Base-by-base conservation (phyloP, 2,888 invertebrate species). In the Margaritifera margaritifera region DNA sequence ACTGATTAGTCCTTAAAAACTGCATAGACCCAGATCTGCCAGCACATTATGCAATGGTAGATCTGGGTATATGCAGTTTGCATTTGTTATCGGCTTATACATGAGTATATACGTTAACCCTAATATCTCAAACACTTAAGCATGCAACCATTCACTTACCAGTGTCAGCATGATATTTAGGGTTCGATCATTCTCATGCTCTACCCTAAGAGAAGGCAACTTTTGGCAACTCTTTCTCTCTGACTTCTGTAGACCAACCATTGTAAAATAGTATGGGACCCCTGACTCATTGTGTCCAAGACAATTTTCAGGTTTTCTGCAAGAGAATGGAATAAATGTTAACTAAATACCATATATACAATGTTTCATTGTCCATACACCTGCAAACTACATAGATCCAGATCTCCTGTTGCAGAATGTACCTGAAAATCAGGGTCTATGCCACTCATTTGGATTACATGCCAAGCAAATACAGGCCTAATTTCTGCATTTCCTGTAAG, bases 81-180 rank as follows among this genome's bases (percentile, higher is more conserved):
- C n/a, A n/a, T n/a, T n/a, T n/a, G n/a, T n/a, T n/a, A n/a, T n/a
- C n/a, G n/a, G n/a, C n/a, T n/a, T n/a, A n/a, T n/a, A n/a, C n/a
- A n/a, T n/a, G n/a, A n/a, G n/a, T n/a, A n/a, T n/a, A n/a, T n/a
- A n/a, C n/a, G n/a, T n/a, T n/a, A 8, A 31, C 31, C 31, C 5
- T 6, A 8, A 42, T 42, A 42, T 15, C 42, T 42, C 42, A 42
- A 42, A 42, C 42, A 15, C 42, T 42, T 42, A 11, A 15, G 15
- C 42, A 42, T 42, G 15, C 2, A 0, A 42, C 42, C 15, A 42
- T 42, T 42, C 42, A 77, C 86, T 79, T 81, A 90, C 90, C 78
- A 88, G 70, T 20, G 87, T 83, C 54, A 90, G 77, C 82, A 86
- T 85, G 64, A 89, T 87, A 6, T 85, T 86, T 31, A 89, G 82